Evolutionary conservation across 2,888 invertebrate genomes (phyloP), one percentile per base, ranked within the genome.

Genomic region (Hoplodrina blanda): DNA sequence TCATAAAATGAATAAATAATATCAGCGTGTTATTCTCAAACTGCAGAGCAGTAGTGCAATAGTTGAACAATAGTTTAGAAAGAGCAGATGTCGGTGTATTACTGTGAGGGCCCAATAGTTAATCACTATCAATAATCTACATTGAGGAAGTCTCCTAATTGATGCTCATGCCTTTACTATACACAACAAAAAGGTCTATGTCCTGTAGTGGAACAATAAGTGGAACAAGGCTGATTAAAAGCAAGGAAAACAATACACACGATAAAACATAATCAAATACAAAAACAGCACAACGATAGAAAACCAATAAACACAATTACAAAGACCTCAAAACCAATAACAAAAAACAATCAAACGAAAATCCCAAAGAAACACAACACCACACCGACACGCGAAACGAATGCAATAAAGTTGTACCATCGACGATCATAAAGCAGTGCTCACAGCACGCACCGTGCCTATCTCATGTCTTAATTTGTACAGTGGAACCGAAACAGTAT

Each of bases 391-490:
- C 54, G 79, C 78, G 69, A 83, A 78, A 73, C 76, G 72, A 74
- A 80, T 63, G 74, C 73, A 73, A 84, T 81, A 85, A 84, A 84
- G 71, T 76, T 80, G 74, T 82, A 62, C 67, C 77, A 66, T 69
- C 74, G 67, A 65, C 73, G 76, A 76, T 84, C 88, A 82, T 84
- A 84, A 84, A 84, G 72, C 68, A 81, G 69, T 69, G 82, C 69
- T 64, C 84, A 75, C 90, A 89, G 90, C 90, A 85, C 85, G 88
- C 78, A 76, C 77, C 76, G 73, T 77, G 78, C 81, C 87, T 89
- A 90, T 88, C 88, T 90, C 87, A 81, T 88, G 91, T 94, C 94
- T 95, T 93, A 94, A 94, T 94, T 94, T 94, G 93, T 94, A 91
- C 90, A 88, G 83, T 76, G 74, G 54, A 69, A 73, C 82, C 87